A percentile compares a stretch with the other conserved stretches of the same genome.
Conservation (phyloP, 2,113 vertebrate genomes). For the Cygnus buccinator region DNA sequence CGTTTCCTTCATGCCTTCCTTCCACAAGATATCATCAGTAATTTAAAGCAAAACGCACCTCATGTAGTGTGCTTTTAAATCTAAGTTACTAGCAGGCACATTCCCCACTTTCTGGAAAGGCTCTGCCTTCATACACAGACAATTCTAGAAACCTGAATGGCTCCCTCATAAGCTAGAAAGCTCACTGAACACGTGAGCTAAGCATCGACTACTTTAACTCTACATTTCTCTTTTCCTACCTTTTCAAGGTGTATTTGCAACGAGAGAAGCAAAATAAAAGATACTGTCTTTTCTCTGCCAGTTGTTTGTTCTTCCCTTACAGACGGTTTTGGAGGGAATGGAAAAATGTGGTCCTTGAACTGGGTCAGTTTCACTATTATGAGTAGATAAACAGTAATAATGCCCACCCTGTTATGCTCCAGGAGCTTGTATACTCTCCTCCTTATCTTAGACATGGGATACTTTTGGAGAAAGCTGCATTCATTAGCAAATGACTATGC, state of each 20-base stretch:
- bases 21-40: neutral
- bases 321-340: neutral
- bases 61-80: neutral
- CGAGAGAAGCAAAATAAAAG: neutral
- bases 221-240: neutral
- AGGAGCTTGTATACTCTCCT: neutral
- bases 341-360: neutral
- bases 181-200: rapidly evolving
- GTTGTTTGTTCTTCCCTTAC: neutral
- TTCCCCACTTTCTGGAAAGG: neutral
- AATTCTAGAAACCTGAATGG: neutral
- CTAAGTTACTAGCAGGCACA: neutral
- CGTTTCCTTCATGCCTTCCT: neutral
- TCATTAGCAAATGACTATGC: neutral
- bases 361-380: neutral
- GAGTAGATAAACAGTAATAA: neutral
- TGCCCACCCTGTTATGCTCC: neutral
- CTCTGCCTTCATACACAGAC: neutral
- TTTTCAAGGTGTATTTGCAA: neutral
- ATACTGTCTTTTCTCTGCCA: neutral
- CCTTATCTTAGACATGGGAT: neutral
- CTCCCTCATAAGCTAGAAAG: neutral
- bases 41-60: neutral
- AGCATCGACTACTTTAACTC: neutral
- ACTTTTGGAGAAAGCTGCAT: neutral